Conservation (phyloP, 2,888 invertebrate species). For the Andricus quercusramuli region DNA sequence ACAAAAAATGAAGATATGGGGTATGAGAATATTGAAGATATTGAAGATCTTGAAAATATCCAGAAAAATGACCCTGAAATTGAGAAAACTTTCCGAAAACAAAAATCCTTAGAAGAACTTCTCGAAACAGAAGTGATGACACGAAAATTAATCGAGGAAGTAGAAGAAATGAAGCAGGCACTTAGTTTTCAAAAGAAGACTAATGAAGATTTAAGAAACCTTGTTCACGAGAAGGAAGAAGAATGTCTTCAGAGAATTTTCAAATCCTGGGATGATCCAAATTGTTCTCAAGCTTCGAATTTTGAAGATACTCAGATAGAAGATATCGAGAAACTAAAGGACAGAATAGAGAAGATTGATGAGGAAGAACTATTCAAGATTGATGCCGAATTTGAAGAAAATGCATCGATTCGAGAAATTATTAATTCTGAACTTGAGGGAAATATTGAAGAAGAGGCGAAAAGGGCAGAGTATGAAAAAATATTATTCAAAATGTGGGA, state of each 20-base stretch:
- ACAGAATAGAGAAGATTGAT: not conserved
- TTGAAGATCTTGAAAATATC: not conserved
- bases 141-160: slow-evolving; percentile 14
- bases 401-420: not conserved
- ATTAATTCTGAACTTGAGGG: not conserved
- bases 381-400: not conserved
- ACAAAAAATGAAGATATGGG: not conserved
- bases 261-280: not conserved
- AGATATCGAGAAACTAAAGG: not conserved
- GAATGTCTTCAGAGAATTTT: not conserved
- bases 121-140: not conserved
- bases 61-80: not conserved
- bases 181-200: not conserved
- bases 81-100: not conserved
- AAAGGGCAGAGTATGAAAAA: not conserved
- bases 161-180: slow-evolving; percentile 13
- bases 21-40: not conserved
- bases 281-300: not conserved
- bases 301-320: slow-evolving; percentile 1
- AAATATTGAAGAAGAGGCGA: not conserved
- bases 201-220: not conserved
- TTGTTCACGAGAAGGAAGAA: not conserved
- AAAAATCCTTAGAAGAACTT: not conserved
- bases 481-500: not conserved
- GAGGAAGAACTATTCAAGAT: not conserved